These are phyloP conservation scores for Heteractis magnifica DNA, from an alignment of 92 coral and sea anemone genomes.

Conservation along the genomic window DNA sequence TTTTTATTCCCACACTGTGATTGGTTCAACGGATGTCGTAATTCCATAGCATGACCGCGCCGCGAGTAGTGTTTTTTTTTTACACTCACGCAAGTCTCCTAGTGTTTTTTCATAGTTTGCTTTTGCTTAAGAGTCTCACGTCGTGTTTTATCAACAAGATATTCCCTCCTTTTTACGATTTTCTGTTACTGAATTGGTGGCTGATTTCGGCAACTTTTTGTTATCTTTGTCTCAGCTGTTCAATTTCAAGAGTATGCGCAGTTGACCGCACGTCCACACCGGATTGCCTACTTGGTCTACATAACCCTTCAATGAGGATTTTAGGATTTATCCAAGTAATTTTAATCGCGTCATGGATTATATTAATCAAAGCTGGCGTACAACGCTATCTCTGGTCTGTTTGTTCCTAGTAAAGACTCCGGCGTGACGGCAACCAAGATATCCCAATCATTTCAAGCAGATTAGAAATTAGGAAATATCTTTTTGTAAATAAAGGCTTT, in stretches of 20 bases:
- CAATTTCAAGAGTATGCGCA: background rate
- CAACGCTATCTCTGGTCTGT: background rate
- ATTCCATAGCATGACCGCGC: too few relatives aligned
- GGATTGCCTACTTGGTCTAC: background rate
- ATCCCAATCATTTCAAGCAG: background rate
- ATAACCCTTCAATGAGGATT: background rate
- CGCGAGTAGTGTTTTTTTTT: too few relatives aligned
- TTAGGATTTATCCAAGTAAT: background rate
- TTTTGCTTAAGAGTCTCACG: too few relatives aligned
- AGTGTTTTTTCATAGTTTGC: too few relatives aligned
- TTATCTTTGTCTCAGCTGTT: background rate
- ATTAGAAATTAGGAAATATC: slow-evolving; percentile 1
- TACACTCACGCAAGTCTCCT: too few relatives aligned
- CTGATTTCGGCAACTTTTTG: too few relatives aligned
- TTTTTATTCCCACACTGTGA: too few relatives aligned
- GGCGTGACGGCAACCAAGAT: background rate
- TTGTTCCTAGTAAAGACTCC: background rate
- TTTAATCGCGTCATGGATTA: background rate
- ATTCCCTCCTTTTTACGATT: background rate
- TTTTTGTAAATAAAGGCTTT: background rate
- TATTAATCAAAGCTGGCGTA: background rate
- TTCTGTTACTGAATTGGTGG: too few relatives aligned
- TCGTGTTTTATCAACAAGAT: too few relatives aligned
- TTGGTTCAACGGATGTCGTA: too few relatives aligned
- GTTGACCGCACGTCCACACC: background rate